Evolutionary conservation across 2,113 vertebrate genomes (phyloP).

Genomic region (Pangasianodon gigas): DNA sequence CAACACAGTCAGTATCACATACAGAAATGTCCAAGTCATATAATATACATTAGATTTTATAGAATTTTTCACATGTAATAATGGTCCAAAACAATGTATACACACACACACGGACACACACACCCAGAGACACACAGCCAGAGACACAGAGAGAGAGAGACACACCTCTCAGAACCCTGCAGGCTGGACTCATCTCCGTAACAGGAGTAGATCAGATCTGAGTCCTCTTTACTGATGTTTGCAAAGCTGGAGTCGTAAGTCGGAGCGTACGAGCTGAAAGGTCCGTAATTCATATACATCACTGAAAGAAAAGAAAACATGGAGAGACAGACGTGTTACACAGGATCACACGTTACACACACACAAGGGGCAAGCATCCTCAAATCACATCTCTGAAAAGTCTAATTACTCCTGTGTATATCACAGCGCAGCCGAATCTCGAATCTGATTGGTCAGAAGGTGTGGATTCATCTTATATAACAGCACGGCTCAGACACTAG

Average conservation of each 20-base stretch:
- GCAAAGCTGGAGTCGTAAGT: slow-evolving; percentile 94
- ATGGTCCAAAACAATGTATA: not conserved
- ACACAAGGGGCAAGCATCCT: not conserved
- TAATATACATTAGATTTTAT: not conserved
- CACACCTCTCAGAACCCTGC: slow-evolving; percentile 84
- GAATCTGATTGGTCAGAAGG: not conserved
- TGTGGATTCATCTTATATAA: not conserved
- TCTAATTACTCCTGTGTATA: not conserved
- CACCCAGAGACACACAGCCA: slow-evolving; percentile 72
- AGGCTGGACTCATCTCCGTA: slow-evolving; percentile 88
- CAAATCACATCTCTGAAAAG: not conserved
- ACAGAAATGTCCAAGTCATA: not conserved
- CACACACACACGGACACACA: slow-evolving; percentile 35
- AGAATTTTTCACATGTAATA: not conserved
- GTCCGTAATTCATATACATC: slow-evolving; percentile 92
- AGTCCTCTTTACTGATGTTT: slow-evolving; percentile 94
- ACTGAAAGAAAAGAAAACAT: slow-evolving; percentile 69
- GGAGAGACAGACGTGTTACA: not conserved
- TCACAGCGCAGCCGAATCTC: not conserved
- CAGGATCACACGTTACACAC: not conserved
- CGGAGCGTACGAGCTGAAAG: slow-evolving; percentile 92
- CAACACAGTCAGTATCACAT: no score
- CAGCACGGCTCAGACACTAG: not conserved
- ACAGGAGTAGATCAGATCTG: slow-evolving; percentile 87
- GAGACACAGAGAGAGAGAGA: not conserved